phyloP scores from a whole-genome alignment of 92 coral and sea anemone genomes.

The Blastomussa wellsi region DNA sequence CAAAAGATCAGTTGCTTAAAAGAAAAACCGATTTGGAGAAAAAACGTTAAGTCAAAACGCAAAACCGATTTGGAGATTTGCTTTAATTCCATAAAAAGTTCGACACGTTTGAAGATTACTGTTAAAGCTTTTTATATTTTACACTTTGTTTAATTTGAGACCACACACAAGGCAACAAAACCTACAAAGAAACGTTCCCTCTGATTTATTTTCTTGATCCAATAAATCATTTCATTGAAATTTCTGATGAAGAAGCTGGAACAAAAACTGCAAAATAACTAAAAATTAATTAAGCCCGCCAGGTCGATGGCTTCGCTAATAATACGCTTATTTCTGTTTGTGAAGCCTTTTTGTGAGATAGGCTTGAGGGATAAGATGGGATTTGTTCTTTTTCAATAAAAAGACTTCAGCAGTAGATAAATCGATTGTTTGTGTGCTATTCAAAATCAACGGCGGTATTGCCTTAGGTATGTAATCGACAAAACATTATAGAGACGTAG shows the following conservation, averaged over 20 bases:
- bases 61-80: conserved; percentile 29
- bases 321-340: neutral
- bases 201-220: neutral
- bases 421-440: neutral
- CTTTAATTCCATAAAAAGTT: conserved; percentile 10
- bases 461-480: neutral
- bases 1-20: conserved; percentile 3
- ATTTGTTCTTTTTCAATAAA: neutral
- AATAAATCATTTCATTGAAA: neutral
- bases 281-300: conserved; percentile 1
- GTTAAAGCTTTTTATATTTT: neutral
- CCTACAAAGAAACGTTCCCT: neutral
- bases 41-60: conserved; percentile 13
- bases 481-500: neutral
- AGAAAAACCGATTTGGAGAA: conserved; percentile 23
- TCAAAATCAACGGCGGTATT: neutral
- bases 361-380: neutral
- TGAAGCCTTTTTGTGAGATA: conserved; percentile 4
- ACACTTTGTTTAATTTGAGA: neutral
- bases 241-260: neutral
- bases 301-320: neutral
- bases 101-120: conserved; percentile 20
- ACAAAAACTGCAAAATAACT: neutral
- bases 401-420: neutral
- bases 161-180: conserved; percentile 28